Evolutionary conservation across 2,888 invertebrate species (phyloP).

Genomic region (Allophyes oxyacanthae): DNA sequence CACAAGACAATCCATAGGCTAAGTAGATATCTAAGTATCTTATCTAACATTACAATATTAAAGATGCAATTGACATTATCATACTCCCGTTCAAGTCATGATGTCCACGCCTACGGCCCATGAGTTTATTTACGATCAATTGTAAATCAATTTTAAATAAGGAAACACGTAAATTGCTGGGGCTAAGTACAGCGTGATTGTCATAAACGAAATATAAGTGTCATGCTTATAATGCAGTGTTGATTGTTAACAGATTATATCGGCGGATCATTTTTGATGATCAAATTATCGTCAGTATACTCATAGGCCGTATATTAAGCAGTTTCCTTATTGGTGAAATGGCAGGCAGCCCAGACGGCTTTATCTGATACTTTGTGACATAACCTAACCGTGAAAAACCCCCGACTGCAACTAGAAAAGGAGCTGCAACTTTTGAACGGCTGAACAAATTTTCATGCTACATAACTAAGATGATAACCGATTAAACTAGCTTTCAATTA

Average conservation of each 20-base stretch:
- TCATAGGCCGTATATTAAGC: not conserved
- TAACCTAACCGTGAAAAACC: no score
- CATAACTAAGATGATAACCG: no score
- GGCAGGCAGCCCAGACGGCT: not conserved
- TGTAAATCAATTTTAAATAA: constrained; percentile 17
- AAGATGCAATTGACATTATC: constrained; percentile 24
- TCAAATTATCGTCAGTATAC: not conserved
- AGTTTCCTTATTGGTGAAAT: not conserved
- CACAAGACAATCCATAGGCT: constrained; percentile 1
- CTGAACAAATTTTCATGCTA: no score
- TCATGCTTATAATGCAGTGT: not conserved
- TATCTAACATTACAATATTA: constrained; percentile 20
- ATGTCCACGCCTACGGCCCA: constrained; percentile 55
- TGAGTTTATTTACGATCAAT: constrained; percentile 34
- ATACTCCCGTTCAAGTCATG: constrained; percentile 13
- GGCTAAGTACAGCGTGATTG: constrained; percentile 1
- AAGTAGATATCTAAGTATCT: constrained; percentile 27
- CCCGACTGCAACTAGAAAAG: no score
- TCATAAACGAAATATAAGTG: not conserved
- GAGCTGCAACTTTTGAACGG: no score
- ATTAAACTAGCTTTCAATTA: no score
- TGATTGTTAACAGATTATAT: constrained; percentile 12
- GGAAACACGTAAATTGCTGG: not conserved
- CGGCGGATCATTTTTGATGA: not conserved
- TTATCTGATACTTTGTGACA: no score